Evolutionary conservation across 2,888 invertebrate species (phyloP), one percentile per base, ranked within the genome.

Genomic region (Monochamus alternatus): DNA sequence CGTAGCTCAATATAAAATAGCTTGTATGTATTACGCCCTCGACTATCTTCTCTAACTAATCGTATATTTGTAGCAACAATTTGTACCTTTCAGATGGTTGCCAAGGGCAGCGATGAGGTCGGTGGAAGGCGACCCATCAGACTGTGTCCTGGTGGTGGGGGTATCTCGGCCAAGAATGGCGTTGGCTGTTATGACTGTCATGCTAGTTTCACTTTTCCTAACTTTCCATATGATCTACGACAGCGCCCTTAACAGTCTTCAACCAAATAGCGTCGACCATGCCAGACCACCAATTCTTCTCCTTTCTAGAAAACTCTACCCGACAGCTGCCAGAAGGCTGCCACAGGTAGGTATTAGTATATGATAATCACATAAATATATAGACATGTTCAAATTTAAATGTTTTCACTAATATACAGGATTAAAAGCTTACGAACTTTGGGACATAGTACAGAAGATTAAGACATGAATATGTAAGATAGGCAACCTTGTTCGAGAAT

Each of bases 191-290:
- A 92, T 95, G 82, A 94, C 94, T 85, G 93, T 95, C 87, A 94
- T 94, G 90, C 91, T 95, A 83, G 91, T 95, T 81, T 95, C 95
- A 52, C 91, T 96, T 82, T 95, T 95, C 90, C 93, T 96, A 87
- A 95, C 95, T 83, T 95, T 95, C 90, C 95, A 95, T 87, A 93
- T 95, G 85, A 92, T 95, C 76, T 95, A 95, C 90, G 95, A 96
- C 90, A 95, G 95, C 88, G 95, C 95, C 72, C 92, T 95, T 68
- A 95, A 95, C 89, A 95, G 94, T 86, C 92, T 95, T 83, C 95
- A 95, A 89, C 89, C 89, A 12, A 88, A 88, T 71, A 77, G 75
- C 38, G 88, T 86, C 14, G 89, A 89, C 62, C 81, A 83, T 89
- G 52, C 69, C n/a, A 65, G 78, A 63, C 81, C 84, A 81, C 90